Evolutionary conservation across 1,140 invertebrate species (phyloP), one percentile per base, ranked within the genome.

Genomic region (Drosophila pruinosa): DNA sequence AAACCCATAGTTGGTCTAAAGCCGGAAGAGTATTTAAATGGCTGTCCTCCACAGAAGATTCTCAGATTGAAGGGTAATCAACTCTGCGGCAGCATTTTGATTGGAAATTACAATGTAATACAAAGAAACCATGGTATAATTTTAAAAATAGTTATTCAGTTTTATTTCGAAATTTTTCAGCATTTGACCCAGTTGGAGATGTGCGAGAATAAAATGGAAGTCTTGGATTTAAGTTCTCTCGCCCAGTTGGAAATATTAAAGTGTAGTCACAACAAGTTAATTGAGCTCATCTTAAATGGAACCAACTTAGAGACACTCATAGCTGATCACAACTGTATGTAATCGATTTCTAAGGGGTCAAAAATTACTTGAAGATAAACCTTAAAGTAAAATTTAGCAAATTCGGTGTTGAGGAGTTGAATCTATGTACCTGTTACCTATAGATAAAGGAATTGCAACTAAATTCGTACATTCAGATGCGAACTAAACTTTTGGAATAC

Each of bases 61-160:
- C 93, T 96, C 3, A 96, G 96, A 91, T 92, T 96, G 38, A 92
- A 95, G 58, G 94, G 95, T 68, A 96, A 96, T 91, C 93, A 94
- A 71, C 91, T 97, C 4, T 96, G 96, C 90, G 96, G 95, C 72
- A 96, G 95, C 91, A 96, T 97, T 56, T 95, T 97, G 70, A 93
- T 97, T 24, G 95, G 95, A 64, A 96, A 96, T 90, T 97, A 96
- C 91, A 95, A 95, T 78, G 96, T 96, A 93, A 94, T 7, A 1
- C 43, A 34, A 8, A 26, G n/a, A 48, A 14, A 26, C 17, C 22
- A 47, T 26, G 24, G n/a, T 36, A 10, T 22, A 12, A 5, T 2
- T 7, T 15, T 21, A 1, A 6, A 17, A 14, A 4, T 41, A 14
- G 3, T 2, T 15, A 31, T 50, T 28, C 22, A 1, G 14, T 31